These are phyloP conservation scores for Bos indicus DNA, from an alignment of 2,113 vertebrate genomes.

Conservation along the genomic window DNA sequence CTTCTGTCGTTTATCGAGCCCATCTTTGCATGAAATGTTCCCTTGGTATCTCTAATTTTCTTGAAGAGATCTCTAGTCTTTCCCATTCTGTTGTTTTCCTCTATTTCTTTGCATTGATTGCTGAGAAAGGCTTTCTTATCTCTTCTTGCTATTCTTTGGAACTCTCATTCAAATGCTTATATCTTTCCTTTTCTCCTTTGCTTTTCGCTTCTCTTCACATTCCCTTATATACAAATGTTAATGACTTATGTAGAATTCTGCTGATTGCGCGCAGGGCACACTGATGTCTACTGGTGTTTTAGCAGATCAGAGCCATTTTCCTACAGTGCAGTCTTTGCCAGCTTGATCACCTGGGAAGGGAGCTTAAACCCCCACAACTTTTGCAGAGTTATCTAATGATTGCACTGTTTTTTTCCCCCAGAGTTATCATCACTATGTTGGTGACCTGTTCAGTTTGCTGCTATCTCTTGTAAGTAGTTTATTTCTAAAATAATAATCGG, in stretches of 20 bases:
- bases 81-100: too few species aligned
- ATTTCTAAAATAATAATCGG: not conserved
- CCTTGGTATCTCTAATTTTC: too few species aligned
- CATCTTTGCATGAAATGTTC: too few species aligned
- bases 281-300: not conserved
- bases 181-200: too few species aligned
- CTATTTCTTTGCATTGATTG: too few species aligned
- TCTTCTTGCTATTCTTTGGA: too few species aligned
- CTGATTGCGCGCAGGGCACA: fast-evolving
- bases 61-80: too few species aligned
- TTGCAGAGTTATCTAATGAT: not conserved
- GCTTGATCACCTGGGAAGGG: not conserved
- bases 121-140: too few species aligned
- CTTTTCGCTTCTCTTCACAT: too few species aligned
- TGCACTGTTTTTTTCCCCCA: slow-evolving; percentile 71
- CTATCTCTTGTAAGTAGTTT: slow-evolving; percentile 90
- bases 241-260: not conserved
- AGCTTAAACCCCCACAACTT: not conserved
- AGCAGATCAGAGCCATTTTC: not conserved
- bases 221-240: not conserved
- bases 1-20: too few species aligned
- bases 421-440: slow-evolving; percentile 97
- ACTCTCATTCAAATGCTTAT: too few species aligned
- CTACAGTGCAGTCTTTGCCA: not conserved
- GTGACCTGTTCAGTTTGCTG: slow-evolving; percentile 96